phyloP scores from a whole-genome alignment of 1,140 invertebrate genomes.

The Nymphalis io region DNA sequence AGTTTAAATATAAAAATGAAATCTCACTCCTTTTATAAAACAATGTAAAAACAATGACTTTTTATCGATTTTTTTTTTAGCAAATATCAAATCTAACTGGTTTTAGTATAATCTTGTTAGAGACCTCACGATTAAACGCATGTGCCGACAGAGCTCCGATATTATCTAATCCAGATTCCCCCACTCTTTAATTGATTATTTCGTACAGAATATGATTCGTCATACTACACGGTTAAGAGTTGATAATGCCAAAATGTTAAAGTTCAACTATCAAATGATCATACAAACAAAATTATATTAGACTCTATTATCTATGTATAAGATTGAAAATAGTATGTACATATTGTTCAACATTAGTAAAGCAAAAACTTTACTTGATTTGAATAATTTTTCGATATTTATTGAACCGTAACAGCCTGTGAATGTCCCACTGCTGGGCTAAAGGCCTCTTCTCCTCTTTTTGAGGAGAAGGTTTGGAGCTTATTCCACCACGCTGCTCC shows the following conservation, averaged over 20 bases:
- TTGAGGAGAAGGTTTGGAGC: too few species aligned
- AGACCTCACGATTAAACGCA: slow-evolving; percentile 63
- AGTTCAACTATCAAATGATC: slow-evolving; percentile 37
- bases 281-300: slow-evolving; percentile 2
- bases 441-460: too few species aligned
- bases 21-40: not conserved
- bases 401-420: too few species aligned
- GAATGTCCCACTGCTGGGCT: too few species aligned
- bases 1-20: not conserved
- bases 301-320: not conserved
- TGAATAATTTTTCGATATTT: not conserved
- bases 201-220: slow-evolving; percentile 71
- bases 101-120: slow-evolving; percentile 59
- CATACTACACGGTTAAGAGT: slow-evolving; percentile 56
- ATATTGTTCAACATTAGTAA: not conserved
- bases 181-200: slow-evolving; percentile 77
- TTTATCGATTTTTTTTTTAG: not conserved
- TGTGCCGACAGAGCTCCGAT: slow-evolving; percentile 71
- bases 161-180: slow-evolving; percentile 75
- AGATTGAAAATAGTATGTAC: slow-evolving; percentile 6
- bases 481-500: too few species aligned
- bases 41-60: not conserved
- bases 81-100: slow-evolving; percentile 50
- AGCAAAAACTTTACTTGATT: not conserved
- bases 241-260: slow-evolving; percentile 51